Base-by-base conservation (phyloP, 2,888 invertebrate species). In the Diplazon laetatorius region DNA sequence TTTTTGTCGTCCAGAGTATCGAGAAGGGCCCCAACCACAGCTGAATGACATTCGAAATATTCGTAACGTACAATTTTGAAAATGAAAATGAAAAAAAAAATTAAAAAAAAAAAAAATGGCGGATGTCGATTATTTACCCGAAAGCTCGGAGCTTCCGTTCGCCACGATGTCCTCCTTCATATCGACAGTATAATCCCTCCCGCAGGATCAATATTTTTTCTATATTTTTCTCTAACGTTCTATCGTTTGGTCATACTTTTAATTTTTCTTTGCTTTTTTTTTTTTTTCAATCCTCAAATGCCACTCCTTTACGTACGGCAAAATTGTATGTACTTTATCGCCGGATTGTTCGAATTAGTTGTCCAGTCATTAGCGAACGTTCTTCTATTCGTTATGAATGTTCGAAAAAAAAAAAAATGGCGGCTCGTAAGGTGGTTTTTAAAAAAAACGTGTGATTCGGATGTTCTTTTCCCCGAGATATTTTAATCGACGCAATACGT, bases 1-100 rank as follows among this genome's bases (percentile, higher is more conserved):
- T 85, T 85, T 82, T 87, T 89, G 81, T 90, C 89, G 52, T 88
- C 87, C 16, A 89, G 80, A 3, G 85, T 83, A 62, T 89, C 88
- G 22, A 90, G 69, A 12, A 90, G 78, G 16, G 87, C 88, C 39
- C 82, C 86, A 3, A 90, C 82, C 20, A 89, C 86, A 73, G 86
- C 90, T 90, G 62, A 50, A 60, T 59, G 25, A 60, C n/a, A n/a
- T n/a, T n/a, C n/a, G n/a, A n/a, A n/a, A n/a, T n/a, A n/a, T n/a
- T n/a, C n/a, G n/a, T n/a, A n/a, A n/a, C n/a, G n/a, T n/a, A n/a
- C n/a, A n/a, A n/a, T n/a, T n/a, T n/a, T n/a, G n/a, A n/a, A n/a
- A n/a, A n/a, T n/a, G n/a, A n/a, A n/a, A n/a, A n/a, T n/a, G n/a
- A n/a, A n/a, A n/a, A n/a, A n/a, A n/a, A 30, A 5, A 30, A 30